Conservation (phyloP, 2,888 invertebrate species). For the Ectobius pallidus region DNA sequence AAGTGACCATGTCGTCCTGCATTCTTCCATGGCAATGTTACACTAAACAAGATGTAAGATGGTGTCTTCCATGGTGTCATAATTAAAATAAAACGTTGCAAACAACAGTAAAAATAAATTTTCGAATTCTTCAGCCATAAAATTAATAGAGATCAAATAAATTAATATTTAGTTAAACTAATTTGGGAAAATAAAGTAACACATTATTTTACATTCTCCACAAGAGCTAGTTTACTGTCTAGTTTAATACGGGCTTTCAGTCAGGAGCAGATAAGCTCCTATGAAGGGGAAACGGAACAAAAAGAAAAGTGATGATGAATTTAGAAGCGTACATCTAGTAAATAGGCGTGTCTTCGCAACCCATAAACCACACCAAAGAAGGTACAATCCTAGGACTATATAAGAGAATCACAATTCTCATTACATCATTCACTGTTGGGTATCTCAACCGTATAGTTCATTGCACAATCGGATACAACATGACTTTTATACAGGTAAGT, state of each 20-base stretch:
- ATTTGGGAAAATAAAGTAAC: no score
- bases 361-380: not conserved
- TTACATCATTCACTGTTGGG: not conserved
- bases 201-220: no score
- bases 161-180: no score
- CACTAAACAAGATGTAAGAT: not conserved
- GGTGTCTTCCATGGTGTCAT: no score
- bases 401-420: not conserved
- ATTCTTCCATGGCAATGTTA: not conserved
- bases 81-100: no score
- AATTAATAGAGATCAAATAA: no score
- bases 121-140: no score
- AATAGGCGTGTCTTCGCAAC: constrained; percentile 3
- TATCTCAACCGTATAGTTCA: not conserved
- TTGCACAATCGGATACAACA: not conserved
- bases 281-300: not conserved
- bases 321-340: not conserved
- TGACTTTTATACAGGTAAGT: not conserved
- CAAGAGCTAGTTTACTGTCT: no score
- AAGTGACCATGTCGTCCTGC: not conserved
- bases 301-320: not conserved
- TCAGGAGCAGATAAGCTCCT: not conserved
- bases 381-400: not conserved
- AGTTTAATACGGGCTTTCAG: no score
- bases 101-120: no score